Evolutionary conservation across 2,797 vertebrate species (phyloP).

Genomic region (Buceros bicornis): DNA sequence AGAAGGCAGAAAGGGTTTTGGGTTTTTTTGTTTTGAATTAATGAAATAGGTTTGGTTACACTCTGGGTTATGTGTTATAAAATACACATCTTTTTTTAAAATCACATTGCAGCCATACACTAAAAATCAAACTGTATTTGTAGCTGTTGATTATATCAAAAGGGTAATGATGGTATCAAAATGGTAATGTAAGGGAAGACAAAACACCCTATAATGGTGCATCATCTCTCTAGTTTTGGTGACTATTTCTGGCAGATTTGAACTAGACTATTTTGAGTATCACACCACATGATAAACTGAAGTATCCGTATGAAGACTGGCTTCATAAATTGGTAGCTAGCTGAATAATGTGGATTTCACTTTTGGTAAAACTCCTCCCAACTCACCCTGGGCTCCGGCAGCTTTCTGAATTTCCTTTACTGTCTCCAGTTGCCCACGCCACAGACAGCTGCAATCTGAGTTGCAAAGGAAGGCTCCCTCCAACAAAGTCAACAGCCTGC

Average conservation of each 20-base stretch:
- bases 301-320: neutral
- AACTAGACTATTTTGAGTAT: neutral
- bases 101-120: neutral
- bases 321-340: neutral
- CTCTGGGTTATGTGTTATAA: neutral
- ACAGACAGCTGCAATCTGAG: neutral
- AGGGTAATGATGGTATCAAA: neutral
- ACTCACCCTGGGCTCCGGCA: neutral
- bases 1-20: neutral
- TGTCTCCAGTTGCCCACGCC: neutral
- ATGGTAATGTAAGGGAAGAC: neutral
- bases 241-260: neutral
- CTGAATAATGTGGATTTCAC: neutral
- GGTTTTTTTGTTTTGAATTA: neutral
- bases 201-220: accelerated
- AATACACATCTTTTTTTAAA: neutral
- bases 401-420: neutral
- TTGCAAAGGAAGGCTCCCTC: neutral
- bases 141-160: neutral
- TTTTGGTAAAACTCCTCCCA: neutral
- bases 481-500: neutral
- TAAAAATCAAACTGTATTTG: neutral
- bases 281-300: neutral
- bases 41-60: neutral
- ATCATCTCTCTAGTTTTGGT: neutral